Evolutionary conservation across 2,797 vertebrate genomes (phyloP).

Genomic region (Myiothlypis coronata): DNA sequence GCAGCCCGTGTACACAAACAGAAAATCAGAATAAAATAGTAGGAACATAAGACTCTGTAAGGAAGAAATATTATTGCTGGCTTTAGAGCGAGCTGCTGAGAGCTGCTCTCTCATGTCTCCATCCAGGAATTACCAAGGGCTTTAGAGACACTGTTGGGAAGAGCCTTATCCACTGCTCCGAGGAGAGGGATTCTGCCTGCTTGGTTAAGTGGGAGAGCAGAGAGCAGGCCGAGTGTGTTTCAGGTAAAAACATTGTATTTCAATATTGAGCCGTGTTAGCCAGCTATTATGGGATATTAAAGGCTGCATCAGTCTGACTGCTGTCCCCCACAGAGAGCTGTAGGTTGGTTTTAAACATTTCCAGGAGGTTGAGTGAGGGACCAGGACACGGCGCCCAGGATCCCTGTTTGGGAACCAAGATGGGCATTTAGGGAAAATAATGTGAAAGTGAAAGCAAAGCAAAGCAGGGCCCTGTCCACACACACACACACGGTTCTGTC

Average conservation of each 20-base stretch:
- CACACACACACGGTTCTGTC: rapidly evolving
- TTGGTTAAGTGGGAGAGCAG: neutral
- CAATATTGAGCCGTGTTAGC: neutral
- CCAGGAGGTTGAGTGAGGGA: neutral
- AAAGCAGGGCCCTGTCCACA: neutral
- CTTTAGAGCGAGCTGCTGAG: neutral
- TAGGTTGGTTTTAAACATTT: neutral
- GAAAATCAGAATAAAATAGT: neutral
- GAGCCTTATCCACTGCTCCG: neutral
- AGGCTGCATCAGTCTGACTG: neutral
- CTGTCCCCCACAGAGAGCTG: neutral
- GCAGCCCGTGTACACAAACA: neutral
- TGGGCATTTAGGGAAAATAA: neutral
- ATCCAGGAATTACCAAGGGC: neutral
- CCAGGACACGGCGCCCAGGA: rapidly evolving
- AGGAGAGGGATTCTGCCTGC: neutral
- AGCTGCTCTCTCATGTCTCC: neutral
- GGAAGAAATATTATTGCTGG: neutral
- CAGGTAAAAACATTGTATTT: neutral
- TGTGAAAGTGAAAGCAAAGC: neutral
- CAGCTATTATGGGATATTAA: neutral
- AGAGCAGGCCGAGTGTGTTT: neutral
- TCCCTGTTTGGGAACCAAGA: neutral
- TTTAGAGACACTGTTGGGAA: neutral
- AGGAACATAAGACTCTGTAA: neutral